These are phyloP conservation scores for Ptychadena robeensis DNA, from an alignment of 2,797 vertebrate species.

Conservation along the genomic window DNA sequence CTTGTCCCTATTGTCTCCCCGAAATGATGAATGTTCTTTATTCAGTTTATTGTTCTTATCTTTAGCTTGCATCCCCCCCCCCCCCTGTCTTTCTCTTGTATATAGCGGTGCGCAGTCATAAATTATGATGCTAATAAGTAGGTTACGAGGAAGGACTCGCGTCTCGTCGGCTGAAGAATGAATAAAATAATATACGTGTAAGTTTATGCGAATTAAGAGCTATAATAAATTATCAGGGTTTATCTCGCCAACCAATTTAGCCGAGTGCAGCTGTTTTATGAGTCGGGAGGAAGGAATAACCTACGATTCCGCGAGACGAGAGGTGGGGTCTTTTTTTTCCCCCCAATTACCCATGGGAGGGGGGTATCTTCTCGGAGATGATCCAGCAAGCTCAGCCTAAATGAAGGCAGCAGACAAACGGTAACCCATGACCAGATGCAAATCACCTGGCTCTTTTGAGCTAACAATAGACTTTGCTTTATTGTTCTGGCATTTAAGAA, in stretches of 20 bases:
- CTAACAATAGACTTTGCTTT: slow-evolving; percentile 71
- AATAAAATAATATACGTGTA: slow-evolving; percentile 75
- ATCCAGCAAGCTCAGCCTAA: slow-evolving; percentile 66
- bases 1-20: background rate
- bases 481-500: slow-evolving; percentile 72
- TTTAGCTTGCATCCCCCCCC: background rate
- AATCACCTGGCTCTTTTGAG: slow-evolving; percentile 66
- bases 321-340: slow-evolving; percentile 54
- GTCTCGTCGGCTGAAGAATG: slow-evolving; percentile 60
- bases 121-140: slow-evolving; percentile 79
- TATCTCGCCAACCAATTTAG: slow-evolving; percentile 77
- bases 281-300: slow-evolving; percentile 82
- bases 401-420: slow-evolving; percentile 66
- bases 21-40: background rate
- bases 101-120: slow-evolving; percentile 65
- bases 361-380: slow-evolving; percentile 59
- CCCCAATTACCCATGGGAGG: slow-evolving; percentile 57
- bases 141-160: slow-evolving; percentile 70
- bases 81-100: background rate
- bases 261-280: slow-evolving; percentile 80
- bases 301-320: slow-evolving; percentile 42
- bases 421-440: slow-evolving; percentile 65
- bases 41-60: slow-evolving; percentile 21
- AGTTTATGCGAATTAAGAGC: slow-evolving; percentile 78
- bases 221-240: slow-evolving; percentile 77